Base-by-base conservation (phyloP, 2,113 vertebrate species). In the Corythornis vintsioides region DNA sequence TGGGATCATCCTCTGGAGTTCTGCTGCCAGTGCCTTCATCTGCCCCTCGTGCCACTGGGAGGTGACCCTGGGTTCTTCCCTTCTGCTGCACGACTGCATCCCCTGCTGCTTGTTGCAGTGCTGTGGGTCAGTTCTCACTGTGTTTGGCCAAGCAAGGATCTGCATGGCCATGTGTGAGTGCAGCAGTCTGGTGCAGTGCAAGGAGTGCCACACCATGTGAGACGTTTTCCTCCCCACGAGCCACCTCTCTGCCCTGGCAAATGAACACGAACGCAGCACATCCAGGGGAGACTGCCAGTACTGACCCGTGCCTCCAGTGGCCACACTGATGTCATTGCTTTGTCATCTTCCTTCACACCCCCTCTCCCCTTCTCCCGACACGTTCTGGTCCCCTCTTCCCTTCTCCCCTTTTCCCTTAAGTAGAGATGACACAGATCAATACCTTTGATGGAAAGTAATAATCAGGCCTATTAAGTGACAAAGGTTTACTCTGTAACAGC, bases 401-500 rank as follows among this genome's bases (percentile, higher is more conserved):
- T 96, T 96, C 95, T 97, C 96, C 94, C 95, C 93, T 88, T 97
- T 98, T 97, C 97, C 98, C 98, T 98, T 98, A 98, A 98, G 98
- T 96, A 97, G 97, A 98, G 97, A 97, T 98, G 98, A 98, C 98
- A 98, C 98, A 98, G 98, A 99, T 99, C 99, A 98, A 99, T 99
- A 99, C 98, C 98, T 99, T 98, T 99, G 99, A 99, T 98, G 98
- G 98, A 98, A 98, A 98, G 98, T 98, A 98, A 99, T 99, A 99
- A 99, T 99, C 98, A 98, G 98, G 98, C 98, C 99, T 99, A 99
- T 99, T 99, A 99, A 99, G 98, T 99, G 99, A 99, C 99, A 99
- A 99, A 99, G 99, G 99, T 99, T 99, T 99, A 99, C 98, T 99
- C 99, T 99, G 99, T 98, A 99, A 99, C 99, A 99, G 99, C 99